phyloP scores from a whole-genome alignment of 1,140 invertebrate genomes.

The Trichogramma pretiosum region DNA sequence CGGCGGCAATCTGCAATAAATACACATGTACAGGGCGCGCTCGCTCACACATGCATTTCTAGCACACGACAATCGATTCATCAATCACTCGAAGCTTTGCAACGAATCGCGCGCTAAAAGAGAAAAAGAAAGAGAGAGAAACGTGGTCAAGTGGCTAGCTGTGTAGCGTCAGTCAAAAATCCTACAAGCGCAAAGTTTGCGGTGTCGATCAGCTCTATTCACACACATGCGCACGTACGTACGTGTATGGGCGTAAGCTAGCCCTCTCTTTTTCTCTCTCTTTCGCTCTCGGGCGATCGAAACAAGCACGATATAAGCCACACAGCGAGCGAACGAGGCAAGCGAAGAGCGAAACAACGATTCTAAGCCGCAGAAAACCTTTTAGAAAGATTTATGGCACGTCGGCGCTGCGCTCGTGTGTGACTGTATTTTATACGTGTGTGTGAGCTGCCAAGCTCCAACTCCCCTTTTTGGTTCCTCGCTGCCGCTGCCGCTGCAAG shows the following conservation, averaged over 20 bases:
- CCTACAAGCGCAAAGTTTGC: constrained; percentile 27
- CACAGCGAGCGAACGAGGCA: constrained; percentile 4
- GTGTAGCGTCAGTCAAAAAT: constrained; percentile 44
- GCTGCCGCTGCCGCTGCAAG: background rate
- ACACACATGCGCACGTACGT: too few species aligned
- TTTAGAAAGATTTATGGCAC: constrained; percentile 36
- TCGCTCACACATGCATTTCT: background rate
- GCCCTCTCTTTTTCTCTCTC: too few species aligned
- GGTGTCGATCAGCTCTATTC: too few species aligned
- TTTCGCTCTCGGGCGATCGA: too few species aligned
- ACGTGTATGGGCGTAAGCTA: too few species aligned
- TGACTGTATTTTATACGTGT: background rate
- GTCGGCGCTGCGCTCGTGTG: too few species aligned
- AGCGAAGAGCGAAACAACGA: constrained; percentile 8
- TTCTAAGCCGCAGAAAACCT: constrained; percentile 22
- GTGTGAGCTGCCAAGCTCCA: background rate
- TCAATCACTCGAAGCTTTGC: constrained; percentile 38
- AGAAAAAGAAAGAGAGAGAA: too few species aligned
- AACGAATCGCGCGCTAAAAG: too few species aligned
- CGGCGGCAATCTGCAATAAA: too few species aligned
- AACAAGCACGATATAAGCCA: too few species aligned
- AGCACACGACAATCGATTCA: constrained; percentile 31
- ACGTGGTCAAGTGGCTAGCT: constrained; percentile 46
- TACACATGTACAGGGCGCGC: background rate
- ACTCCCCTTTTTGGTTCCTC: background rate